Conservation (phyloP, 2,888 invertebrate genomes). For the Oscheius sp. region DNA sequence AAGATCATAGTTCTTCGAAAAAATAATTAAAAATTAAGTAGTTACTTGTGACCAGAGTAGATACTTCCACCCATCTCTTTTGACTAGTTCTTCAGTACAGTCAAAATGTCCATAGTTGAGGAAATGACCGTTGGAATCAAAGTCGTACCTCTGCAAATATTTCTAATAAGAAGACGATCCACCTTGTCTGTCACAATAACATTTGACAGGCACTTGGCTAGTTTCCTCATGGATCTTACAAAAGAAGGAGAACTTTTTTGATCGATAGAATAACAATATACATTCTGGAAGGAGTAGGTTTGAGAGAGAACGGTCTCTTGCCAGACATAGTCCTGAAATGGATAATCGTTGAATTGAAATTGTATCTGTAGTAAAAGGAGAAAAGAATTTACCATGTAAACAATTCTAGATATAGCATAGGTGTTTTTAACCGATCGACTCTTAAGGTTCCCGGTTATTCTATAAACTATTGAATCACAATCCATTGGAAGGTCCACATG, state of each 20-base stretch:
- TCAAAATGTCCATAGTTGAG: constrained; percentile 29
- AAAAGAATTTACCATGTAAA: constrained; percentile 14
- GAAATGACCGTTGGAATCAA: constrained; percentile 29
- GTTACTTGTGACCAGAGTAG: constrained; percentile 29
- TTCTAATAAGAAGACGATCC: not conserved
- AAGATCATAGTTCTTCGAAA: constrained; percentile 27
- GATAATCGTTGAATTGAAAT: not conserved
- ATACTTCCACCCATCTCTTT: constrained; percentile 21
- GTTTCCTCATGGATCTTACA: not conserved
- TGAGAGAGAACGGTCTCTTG: constrained; percentile 15
- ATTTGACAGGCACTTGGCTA: constrained; percentile 19
- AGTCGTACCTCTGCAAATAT: constrained; percentile 18
- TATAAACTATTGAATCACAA: not conserved
- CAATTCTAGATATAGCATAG: constrained; percentile 14
- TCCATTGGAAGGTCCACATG: not conserved
- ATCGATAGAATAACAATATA: constrained; percentile 29
- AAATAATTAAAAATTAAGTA: not conserved
- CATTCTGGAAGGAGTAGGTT: constrained; percentile 26
- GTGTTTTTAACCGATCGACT: not conserved
- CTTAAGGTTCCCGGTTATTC: not conserved
- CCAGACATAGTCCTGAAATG: constrained; percentile 29
- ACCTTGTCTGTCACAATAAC: constrained; percentile 15
- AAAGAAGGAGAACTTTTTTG: constrained; percentile 1
- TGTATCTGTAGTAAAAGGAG: not conserved
- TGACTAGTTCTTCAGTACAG: constrained; percentile 15